Conservation (phyloP, 2,113 vertebrate species). For the Lophura nycthemera region DNA sequence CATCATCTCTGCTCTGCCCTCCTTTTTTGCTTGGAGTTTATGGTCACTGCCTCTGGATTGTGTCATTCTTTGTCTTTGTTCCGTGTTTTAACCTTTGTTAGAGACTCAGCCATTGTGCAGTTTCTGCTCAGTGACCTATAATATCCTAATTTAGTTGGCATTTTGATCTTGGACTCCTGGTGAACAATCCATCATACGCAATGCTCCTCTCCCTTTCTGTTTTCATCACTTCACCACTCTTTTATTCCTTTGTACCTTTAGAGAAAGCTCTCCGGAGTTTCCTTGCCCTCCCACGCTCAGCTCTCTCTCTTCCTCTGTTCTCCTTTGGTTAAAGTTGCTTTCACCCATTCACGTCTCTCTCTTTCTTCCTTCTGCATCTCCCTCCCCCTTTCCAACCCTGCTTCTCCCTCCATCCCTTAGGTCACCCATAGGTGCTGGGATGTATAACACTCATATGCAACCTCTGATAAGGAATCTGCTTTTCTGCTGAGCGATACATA, state of each 20-base stretch:
- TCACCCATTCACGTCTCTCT: background rate
- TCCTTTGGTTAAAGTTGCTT: background rate
- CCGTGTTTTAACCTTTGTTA: constrained; percentile 67
- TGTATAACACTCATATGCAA: background rate
- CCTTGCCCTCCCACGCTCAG: background rate
- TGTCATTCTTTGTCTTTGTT: constrained; percentile 68
- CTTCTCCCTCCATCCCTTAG: background rate
- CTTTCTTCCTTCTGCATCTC: background rate
- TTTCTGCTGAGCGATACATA: background rate
- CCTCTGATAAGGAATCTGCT: background rate
- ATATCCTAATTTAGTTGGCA: constrained; percentile 50
- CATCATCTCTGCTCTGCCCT: background rate
- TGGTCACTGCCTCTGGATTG: constrained; percentile 64
- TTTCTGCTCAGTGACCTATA: constrained; percentile 60
- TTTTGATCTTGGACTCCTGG: constrained; percentile 39
- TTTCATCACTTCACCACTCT: background rate
- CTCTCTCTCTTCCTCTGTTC: background rate
- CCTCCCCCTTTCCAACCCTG: background rate
- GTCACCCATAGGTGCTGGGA: background rate
- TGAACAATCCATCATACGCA: background rate
- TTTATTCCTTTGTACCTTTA: background rate
- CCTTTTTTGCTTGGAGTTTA: constrained; percentile 43
- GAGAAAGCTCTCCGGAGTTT: background rate
- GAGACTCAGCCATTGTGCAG: constrained; percentile 44
- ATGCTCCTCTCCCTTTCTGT: background rate